Base-by-base conservation (phyloP, 1,140 invertebrate genomes). In the Pomphorhynchus laevis region DNA sequence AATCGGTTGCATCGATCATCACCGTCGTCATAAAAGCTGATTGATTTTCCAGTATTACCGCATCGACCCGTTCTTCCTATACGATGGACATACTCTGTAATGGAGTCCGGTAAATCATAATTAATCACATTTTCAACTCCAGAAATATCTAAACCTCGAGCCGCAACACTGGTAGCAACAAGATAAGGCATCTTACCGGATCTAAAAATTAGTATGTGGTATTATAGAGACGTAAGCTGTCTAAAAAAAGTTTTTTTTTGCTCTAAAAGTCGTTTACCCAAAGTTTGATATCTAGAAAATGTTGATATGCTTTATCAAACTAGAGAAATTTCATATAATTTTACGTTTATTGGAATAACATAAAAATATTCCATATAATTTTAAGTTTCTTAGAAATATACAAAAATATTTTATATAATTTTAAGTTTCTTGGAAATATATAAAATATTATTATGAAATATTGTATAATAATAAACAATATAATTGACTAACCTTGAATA, bases 51-150 rank as follows among this genome's bases (percentile, higher is more conserved):
- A 29, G 68, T 54, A 54, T 89, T 82, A 0, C 82, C 80, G 17
- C 86, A 71, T 29, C 80, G 66, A 2, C 80, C 82, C 14, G 80
- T 91, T 48, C 80, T 62, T 1, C 82, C 82, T 50, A 89, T 86
- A 33, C 80, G 63, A 58, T 91, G 82, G 4, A 86, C 75, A 51
- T 91, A 91, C 42, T 82, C 75, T 44, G 82, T 75, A 42, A 84
- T 72, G 20, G 62, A 62, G 5, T 44, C 37, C 0, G 80, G 79
- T 45, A 89, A 50, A 53, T 89, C 79, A 50, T 69, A 89, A 53
- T 89, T 89, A 4, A 91, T 68, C 0, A 89, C 80, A 48, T 76
- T 71, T 35, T 67, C 63, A 0, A 82, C 70, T 39, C 69, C 67
- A 34, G 67, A 68, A 33, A 79, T 76, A 53, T 79, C 73, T 18